Evolutionary conservation across 2,888 invertebrate genomes (phyloP).

Genomic region (Pseudococcus jackbeardsleyi): DNA sequence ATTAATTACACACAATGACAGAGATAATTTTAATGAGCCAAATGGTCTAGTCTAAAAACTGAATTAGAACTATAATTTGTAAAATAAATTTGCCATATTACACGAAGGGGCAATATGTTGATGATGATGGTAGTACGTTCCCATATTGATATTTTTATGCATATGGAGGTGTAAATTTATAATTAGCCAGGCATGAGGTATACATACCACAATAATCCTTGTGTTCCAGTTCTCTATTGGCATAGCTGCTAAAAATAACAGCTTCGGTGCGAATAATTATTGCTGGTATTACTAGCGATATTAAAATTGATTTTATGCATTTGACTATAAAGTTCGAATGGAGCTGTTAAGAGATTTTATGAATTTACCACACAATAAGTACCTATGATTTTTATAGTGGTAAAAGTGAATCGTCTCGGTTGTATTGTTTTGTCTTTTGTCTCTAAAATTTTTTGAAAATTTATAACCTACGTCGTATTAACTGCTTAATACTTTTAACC

Average conservation of each 20-base stretch:
- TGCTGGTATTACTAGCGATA: background rate
- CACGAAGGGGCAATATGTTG: background rate
- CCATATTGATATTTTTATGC: background rate
- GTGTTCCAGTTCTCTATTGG: slow-evolving; percentile 21
- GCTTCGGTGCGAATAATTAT: background rate
- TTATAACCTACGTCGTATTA: background rate
- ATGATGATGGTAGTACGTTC: background rate
- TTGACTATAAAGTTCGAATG: background rate
- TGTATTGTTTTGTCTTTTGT: background rate
- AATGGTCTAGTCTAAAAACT: background rate
- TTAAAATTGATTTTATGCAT: slow-evolving; percentile 10
- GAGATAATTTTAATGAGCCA: background rate
- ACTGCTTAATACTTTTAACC: background rate
- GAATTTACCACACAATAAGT: background rate
- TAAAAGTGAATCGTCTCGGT: background rate
- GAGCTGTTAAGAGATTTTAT: background rate
- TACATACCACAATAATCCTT: background rate
- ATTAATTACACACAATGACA: background rate
- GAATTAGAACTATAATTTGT: background rate
- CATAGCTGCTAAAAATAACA: slow-evolving; percentile 5
- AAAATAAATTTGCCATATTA: background rate
- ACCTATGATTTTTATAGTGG: background rate
- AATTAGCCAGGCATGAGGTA: background rate
- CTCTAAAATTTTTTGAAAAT: background rate
- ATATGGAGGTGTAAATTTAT: background rate